A percentile compares a stretch with the other conserved stretches of the same genome.
Conservation (phyloP, 2,113 vertebrate genomes). For the Collichthys lucidus region DNA sequence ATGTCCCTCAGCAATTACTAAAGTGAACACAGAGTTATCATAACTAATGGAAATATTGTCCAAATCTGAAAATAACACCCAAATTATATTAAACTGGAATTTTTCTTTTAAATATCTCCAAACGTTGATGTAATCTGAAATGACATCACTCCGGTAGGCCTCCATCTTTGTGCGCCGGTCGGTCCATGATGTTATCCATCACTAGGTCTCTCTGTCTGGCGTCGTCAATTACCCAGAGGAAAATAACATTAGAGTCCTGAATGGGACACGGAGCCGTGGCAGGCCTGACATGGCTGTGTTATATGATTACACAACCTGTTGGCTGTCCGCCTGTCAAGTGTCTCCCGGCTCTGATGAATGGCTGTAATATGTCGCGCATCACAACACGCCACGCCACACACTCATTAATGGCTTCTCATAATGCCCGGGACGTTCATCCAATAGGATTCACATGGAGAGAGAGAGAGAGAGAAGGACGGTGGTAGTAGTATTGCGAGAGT, state of each 20-base stretch:
- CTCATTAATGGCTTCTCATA: slow-evolving; percentile 84
- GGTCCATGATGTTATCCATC: slow-evolving; percentile 76
- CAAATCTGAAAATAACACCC: not conserved
- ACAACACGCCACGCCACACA: slow-evolving; percentile 77
- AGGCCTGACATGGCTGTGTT: slow-evolving; percentile 82
- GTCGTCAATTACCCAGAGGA: slow-evolving; percentile 79
- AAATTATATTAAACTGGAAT: slow-evolving; percentile 14
- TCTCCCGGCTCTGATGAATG: slow-evolving; percentile 84
- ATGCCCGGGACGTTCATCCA: slow-evolving; percentile 69
- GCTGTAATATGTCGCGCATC: slow-evolving; percentile 83
- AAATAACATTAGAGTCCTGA: slow-evolving; percentile 82
- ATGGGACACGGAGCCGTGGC: slow-evolving; percentile 74
- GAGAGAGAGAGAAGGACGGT: not conserved
- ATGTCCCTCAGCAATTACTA: not conserved
- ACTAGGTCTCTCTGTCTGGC: slow-evolving; percentile 67
- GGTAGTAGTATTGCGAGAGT: slow-evolving; percentile 29
- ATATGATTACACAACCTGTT: slow-evolving; percentile 86
- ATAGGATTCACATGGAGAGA: slow-evolving; percentile 53
- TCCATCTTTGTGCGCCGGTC: slow-evolving; percentile 61
- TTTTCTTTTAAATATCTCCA: slow-evolving; percentile 44
- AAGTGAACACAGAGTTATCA: not conserved
- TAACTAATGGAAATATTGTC: not conserved
- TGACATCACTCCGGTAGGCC: slow-evolving; percentile 66
- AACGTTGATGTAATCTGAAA: slow-evolving; percentile 56
- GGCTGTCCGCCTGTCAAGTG: slow-evolving; percentile 83